These are phyloP conservation scores for Apocrypta bakeri DNA, from an alignment of 1,140 invertebrate species.

Conservation along the genomic window DNA sequence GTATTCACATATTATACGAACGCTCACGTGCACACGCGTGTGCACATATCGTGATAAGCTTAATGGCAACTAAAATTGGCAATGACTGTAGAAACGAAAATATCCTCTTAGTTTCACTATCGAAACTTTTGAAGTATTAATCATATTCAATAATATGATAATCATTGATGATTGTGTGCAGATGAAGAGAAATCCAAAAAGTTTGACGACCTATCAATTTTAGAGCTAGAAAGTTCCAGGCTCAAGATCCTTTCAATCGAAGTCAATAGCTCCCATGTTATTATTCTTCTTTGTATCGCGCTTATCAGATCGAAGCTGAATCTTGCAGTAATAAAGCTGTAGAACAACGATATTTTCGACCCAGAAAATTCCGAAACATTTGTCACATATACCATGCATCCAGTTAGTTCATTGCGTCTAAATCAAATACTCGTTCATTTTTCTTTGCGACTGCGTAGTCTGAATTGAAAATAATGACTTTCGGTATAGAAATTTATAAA, in stretches of 20 bases:
- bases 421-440: neutral
- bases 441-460: neutral
- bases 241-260: neutral
- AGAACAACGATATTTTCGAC: neutral
- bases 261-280: neutral
- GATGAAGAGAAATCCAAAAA: neutral
- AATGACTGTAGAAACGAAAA: neutral
- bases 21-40: too few species aligned
- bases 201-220: conserved; percentile 1
- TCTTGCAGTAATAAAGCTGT: neutral
- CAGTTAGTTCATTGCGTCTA: neutral
- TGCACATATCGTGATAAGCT: too few species aligned
- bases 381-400: neutral
- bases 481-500: neutral
- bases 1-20: too few species aligned
- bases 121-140: neutral
- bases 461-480: conserved; percentile 20
- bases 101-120: neutral
- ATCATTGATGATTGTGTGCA: neutral
- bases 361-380: neutral
- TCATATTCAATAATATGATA: neutral
- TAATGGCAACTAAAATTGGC: neutral
- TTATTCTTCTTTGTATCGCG: neutral
- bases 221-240: neutral
- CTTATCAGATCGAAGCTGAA: neutral